Evolutionary conservation across 2,113 vertebrate species (phyloP), one percentile per base, ranked within the genome.

Genomic region (Prinia subflava): DNA sequence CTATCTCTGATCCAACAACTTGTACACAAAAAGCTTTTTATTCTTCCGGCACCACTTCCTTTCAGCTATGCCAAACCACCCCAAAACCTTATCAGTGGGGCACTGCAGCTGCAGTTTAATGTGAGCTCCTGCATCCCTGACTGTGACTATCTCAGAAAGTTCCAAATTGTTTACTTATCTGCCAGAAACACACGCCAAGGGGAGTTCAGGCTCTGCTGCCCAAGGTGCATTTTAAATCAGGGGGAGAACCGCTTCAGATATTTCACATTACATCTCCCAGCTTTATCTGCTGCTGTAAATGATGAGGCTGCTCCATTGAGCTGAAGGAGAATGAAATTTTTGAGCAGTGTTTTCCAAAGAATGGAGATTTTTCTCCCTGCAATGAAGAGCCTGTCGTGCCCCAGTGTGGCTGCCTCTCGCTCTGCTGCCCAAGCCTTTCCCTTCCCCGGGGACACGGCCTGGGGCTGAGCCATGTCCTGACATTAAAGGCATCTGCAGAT

Each of bases 111-210:
- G 87, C 85, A 84, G 55, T 22, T 52, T 28, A 22, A 18, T 57
- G 65, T 3, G 37, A 60, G 83, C 63, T 78, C 56, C 77, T 79
- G 53, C 47, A 44, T 69, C 89, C 86, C 93, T 1, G 3, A 4
- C 86, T 55, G 87, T 25, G 67, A 44, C 92, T 94, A 62, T 91
- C 96, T 93, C 98, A 98, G 97, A 97, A 98, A 96, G 81, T 94
- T 97, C 97, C 97, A 98, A 98, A 98, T 98, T 98, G 98, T 98
- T 98, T 98, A 99, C 98, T 99, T 99, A 99, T 99, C 99, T 98
- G 98, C 96, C 97, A 97, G 97, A 97, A 98, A 98, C 98, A 99
- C 98, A 97, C 96, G 97, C 97, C 96, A 95, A 93, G 97, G 98
- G 98, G 98, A 98, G 98, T 98, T 98, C 97, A 98, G 98, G 98